phyloP scores from a whole-genome alignment of 2,113 vertebrate genomes.

The crab-eating macaque (Macaca fascicularis) region T2T-MFA8v1.1 NC_088394.1:9073001-9073500 shows the following conservation, averaged over 20 bases:
- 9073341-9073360: too few species aligned
- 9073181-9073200: background rate
- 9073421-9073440: too few species aligned
- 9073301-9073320: background rate
- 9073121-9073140: background rate
- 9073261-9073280: background rate
- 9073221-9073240: background rate
- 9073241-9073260: background rate
- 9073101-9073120: background rate
- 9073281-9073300: background rate
- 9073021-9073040: constrained; percentile 83
- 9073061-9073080: constrained; percentile 83
- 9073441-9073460: too few species aligned
- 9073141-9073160: background rate
- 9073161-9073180: background rate
- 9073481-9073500: too few species aligned
- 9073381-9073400: too few species aligned
- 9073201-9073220: background rate
- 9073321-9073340: background rate
- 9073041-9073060: constrained; percentile 81
- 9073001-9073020: constrained; percentile 78
- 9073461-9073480: too few species aligned
- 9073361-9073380: too few species aligned
- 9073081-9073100: constrained; percentile 57
- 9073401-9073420: too few species aligned